A percentile compares a stretch with the other conserved stretches of the same genome.
Evolutionary conservation across 2,888 invertebrate species (phyloP).

Genomic region (Maniola hyperantus): DNA sequence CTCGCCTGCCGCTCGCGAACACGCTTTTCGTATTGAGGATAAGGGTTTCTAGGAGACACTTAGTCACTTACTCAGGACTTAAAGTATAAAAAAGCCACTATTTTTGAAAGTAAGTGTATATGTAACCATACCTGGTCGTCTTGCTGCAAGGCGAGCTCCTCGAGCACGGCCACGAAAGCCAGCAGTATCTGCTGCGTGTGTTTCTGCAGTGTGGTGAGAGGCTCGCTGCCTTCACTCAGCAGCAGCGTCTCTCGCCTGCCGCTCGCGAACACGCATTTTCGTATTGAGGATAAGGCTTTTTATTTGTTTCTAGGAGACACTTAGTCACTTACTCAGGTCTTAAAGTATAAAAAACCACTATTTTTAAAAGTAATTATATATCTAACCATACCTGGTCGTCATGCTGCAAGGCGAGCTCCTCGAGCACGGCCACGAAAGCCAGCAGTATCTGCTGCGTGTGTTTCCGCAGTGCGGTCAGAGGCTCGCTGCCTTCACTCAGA

Average conservation of each 20-base stretch:
- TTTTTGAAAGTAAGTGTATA: no score
- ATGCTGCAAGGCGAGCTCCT: slow-evolving; percentile 87
- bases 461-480: slow-evolving; percentile 58
- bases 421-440: slow-evolving; percentile 86
- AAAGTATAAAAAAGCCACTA: no score
- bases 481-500: slow-evolving; percentile 65
- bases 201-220: slow-evolving; percentile 58
- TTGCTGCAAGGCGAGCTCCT: slow-evolving; percentile 87
- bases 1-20: slow-evolving; percentile 62
- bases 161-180: slow-evolving; percentile 86
- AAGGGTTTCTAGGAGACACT: slow-evolving; percentile 57
- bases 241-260: slow-evolving; percentile 71
- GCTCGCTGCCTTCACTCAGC: slow-evolving; percentile 65
- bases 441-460: slow-evolving; percentile 84
- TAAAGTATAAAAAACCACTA: no score
- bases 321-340: no score
- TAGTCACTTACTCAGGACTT: no score
- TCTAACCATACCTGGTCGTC: slow-evolving; percentile 80
- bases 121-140: slow-evolving; percentile 80
- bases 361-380: no score
- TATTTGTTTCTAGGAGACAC: slow-evolving; percentile 55
- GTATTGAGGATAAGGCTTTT: slow-evolving; percentile 68
- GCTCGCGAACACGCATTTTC: slow-evolving; percentile 66
- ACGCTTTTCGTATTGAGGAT: slow-evolving; percentile 72
- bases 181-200: slow-evolving; percentile 84